A percentile compares a stretch with the other conserved stretches of the same genome.
These are phyloP conservation scores for Leptoclinus maculatus DNA, from an alignment of 2,797 vertebrate genomes.

Conservation along the genomic window DNA sequence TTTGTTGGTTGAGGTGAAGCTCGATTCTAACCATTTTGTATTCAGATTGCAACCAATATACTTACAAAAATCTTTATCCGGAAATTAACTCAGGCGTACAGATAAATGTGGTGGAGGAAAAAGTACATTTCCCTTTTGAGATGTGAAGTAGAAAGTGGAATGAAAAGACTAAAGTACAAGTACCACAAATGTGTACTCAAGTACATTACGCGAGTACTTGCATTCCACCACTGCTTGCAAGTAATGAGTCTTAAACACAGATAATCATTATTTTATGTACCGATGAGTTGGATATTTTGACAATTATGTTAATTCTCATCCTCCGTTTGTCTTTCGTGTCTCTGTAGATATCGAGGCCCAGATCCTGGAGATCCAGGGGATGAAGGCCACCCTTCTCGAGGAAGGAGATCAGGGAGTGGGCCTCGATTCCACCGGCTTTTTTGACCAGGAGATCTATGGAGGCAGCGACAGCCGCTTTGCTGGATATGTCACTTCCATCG, in stretches of 20 bases:
- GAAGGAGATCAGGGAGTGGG: slow-evolving; percentile 92
- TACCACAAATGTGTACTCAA: background rate
- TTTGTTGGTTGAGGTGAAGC: too few relatives aligned
- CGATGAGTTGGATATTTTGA: fast-evolving
- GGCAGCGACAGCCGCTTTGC: slow-evolving; percentile 97
- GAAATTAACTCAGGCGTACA: background rate
- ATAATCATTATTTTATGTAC: background rate
- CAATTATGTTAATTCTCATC: background rate
- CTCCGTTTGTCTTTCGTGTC: background rate
- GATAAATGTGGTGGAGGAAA: background rate
- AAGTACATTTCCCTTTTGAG: background rate
- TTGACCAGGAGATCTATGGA: slow-evolving; percentile 98
- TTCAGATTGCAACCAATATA: background rate
- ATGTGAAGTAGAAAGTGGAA: background rate
- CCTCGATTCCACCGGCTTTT: slow-evolving; percentile 97
- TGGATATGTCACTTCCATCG: slow-evolving; percentile 98
- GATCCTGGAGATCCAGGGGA: slow-evolving; percentile 98
- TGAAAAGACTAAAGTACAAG: background rate
- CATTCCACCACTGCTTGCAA: background rate
- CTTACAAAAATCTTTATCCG: background rate
- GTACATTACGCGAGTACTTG: background rate
- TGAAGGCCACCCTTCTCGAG: slow-evolving; percentile 93
- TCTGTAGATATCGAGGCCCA: slow-evolving; percentile 91
- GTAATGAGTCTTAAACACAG: background rate
- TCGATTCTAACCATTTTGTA: background rate